Conservation (phyloP, 2,888 invertebrate genomes). For the Ochropacha duplaris region DNA sequence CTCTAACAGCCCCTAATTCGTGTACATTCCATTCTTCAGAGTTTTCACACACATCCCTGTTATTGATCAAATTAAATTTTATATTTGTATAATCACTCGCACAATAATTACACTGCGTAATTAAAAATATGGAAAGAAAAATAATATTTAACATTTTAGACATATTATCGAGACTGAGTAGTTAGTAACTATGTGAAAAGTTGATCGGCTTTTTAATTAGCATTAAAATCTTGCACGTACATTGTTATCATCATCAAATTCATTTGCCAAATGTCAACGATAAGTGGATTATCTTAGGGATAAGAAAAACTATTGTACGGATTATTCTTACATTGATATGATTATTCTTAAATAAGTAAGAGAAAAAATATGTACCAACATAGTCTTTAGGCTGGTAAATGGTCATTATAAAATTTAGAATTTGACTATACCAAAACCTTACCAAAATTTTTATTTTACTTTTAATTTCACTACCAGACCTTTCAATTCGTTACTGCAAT, state of each 20-base stretch:
- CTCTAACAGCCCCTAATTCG: neutral
- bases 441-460: too few relatives aligned
- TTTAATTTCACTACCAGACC: too few relatives aligned
- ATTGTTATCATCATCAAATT: neutral
- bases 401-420: too few relatives aligned
- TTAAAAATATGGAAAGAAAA: neutral
- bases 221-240: conserved; percentile 1
- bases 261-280: neutral
- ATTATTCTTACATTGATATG: too few relatives aligned
- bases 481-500: too few relatives aligned
- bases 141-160: neutral
- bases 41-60: neutral
- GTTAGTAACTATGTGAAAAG: neutral
- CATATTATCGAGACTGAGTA: neutral
- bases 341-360: too few relatives aligned
- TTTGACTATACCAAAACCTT: too few relatives aligned
- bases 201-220: neutral
- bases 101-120: neutral
- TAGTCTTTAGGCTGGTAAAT: too few relatives aligned
- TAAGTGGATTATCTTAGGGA: neutral
- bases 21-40: neutral
- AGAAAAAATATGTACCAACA: too few relatives aligned
- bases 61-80: neutral
- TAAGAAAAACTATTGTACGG: neutral
- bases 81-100: neutral